phyloP scores from a whole-genome alignment of 2,888 invertebrate species.

The Tiliacea citrago region DNA sequence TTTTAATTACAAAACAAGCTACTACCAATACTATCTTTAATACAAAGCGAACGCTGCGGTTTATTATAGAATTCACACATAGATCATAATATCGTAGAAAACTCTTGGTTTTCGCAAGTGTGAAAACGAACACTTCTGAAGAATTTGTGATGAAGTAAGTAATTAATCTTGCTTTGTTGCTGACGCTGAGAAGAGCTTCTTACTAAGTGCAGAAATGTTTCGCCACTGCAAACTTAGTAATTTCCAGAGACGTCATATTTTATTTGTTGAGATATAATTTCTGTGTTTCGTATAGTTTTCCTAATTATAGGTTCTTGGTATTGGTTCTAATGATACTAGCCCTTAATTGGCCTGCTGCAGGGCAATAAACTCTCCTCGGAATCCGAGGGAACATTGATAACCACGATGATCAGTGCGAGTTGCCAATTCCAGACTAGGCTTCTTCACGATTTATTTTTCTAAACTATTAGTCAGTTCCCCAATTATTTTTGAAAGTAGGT shows the following conservation, averaged over 20 bases:
- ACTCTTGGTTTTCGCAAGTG: slow-evolving; percentile 50
- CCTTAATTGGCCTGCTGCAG: neutral
- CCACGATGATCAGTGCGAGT: neutral
- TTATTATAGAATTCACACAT: slow-evolving; percentile 42
- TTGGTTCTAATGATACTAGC: neutral
- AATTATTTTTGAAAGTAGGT: neutral
- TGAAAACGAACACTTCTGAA: slow-evolving; percentile 53
- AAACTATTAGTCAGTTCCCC: neutral
- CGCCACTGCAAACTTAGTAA: slow-evolving; percentile 57
- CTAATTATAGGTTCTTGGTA: slow-evolving; percentile 7
- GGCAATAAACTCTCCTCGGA: neutral
- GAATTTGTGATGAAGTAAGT: slow-evolving; percentile 63
- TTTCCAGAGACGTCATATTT: slow-evolving; percentile 56
- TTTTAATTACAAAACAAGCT: slow-evolving; percentile 47
- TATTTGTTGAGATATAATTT: slow-evolving; percentile 40
- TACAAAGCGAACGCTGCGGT: slow-evolving; percentile 23
- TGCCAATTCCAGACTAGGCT: neutral
- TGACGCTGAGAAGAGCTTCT: slow-evolving; percentile 53
- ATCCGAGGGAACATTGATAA: neutral
- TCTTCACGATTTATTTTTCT: neutral
- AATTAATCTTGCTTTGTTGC: slow-evolving; percentile 68
- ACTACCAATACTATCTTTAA: slow-evolving; percentile 42
- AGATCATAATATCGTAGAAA: slow-evolving; percentile 40
- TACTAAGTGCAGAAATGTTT: slow-evolving; percentile 54
- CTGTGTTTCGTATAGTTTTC: slow-evolving; percentile 31